These are phyloP conservation scores for Brachionus paranguensis DNA, from an alignment of 1,140 invertebrate genomes.

Conservation along the genomic window DNA sequence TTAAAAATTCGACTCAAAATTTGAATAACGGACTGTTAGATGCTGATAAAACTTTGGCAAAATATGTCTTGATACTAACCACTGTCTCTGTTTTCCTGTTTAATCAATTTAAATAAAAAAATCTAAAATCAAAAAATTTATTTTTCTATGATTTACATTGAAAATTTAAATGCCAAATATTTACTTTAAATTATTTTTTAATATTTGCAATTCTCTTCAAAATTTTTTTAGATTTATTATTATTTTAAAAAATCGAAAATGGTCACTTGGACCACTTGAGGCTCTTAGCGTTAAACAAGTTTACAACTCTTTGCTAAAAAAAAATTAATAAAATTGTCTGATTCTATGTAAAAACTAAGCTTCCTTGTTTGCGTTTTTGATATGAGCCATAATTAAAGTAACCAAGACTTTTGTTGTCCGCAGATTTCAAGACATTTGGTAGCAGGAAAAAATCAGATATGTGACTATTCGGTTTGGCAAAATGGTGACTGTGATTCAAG, in stretches of 20 bases:
- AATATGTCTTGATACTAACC: too few species aligned
- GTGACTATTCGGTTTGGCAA: background rate
- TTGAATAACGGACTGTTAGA: too few species aligned
- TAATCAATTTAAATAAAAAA: too few species aligned
- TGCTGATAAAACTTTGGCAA: too few species aligned
- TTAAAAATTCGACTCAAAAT: too few species aligned
- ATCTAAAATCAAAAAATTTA: too few species aligned
- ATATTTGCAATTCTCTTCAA: too few species aligned
- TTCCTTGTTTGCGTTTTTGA: background rate
- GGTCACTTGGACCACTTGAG: too few species aligned
- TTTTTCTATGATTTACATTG: too few species aligned
- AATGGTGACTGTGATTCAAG: background rate
- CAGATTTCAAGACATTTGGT: background rate
- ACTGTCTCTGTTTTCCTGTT: too few species aligned
- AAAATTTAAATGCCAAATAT: too few species aligned
- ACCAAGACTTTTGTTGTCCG: background rate
- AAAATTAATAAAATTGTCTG: background rate
- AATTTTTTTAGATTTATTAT: background rate
- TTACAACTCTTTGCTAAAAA: background rate
- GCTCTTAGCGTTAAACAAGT: background rate
- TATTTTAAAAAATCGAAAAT: background rate
- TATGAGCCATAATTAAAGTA: background rate
- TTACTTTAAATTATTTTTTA: too few species aligned
- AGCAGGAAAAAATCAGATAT: background rate
- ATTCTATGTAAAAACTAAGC: background rate